Conservation (phyloP, 2,113 vertebrate genomes). For the Oenanthe oenanthe region DNA sequence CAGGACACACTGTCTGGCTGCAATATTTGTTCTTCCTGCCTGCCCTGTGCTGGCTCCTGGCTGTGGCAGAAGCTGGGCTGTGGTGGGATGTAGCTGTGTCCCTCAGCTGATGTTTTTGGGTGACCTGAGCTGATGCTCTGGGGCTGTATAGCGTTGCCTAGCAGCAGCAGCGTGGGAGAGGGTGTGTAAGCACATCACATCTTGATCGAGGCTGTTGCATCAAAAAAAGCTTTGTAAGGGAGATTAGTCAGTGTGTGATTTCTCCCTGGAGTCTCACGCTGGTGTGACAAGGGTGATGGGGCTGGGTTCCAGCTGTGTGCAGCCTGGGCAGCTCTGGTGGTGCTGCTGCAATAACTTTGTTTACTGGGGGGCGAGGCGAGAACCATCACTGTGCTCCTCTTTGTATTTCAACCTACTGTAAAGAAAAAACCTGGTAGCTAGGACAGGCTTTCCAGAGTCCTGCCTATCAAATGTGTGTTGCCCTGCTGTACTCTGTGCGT, state of each 20-base stretch:
- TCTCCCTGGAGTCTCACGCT: background rate
- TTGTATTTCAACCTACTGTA: constrained; percentile 48
- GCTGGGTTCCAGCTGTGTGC: background rate
- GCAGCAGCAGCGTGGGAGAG: background rate
- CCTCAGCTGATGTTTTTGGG: background rate
- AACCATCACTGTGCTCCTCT: constrained; percentile 54
- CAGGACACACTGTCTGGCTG: background rate
- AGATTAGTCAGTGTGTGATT: constrained; percentile 24
- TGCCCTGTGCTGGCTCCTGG: background rate
- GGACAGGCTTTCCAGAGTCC: constrained; percentile 12
- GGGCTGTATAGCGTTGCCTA: background rate
- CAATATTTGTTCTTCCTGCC: background rate
- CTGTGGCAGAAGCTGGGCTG: background rate
- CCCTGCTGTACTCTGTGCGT: background rate
- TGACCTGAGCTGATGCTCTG: constrained; percentile 8
- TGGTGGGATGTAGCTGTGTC: fast-evolving
- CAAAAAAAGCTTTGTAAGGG: background rate
- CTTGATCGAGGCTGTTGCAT: constrained; percentile 19
- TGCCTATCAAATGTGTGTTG: constrained; percentile 25
- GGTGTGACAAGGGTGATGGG: background rate
- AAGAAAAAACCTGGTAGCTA: constrained; percentile 23
- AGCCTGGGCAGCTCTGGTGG: background rate
- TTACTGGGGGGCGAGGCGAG: background rate
- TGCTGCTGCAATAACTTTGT: constrained; percentile 47
- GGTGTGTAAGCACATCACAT: constrained; percentile 23